Conservation (phyloP, 2,113 vertebrate genomes). For the Neotoma lepida region DNA sequence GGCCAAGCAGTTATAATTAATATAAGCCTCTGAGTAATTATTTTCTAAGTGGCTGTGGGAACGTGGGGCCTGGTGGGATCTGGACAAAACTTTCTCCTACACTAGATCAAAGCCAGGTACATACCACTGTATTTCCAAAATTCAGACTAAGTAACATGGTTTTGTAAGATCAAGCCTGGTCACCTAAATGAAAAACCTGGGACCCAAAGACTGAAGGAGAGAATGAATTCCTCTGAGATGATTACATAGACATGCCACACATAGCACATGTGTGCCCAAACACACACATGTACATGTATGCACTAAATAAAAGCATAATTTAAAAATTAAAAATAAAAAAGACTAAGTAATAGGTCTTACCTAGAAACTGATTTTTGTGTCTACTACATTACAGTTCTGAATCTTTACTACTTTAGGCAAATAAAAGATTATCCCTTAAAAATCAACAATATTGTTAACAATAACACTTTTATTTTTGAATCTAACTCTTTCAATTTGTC, state of each 20-base stretch:
- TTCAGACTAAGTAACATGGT: neutral
- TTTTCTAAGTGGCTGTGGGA: too few species aligned
- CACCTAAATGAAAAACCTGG: neutral
- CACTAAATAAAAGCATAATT: neutral
- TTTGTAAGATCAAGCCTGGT: neutral
- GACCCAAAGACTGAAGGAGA: neutral
- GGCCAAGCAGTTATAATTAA: too few species aligned
- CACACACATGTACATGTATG: neutral
- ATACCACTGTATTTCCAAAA: constrained; percentile 35
- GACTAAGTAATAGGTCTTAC: constrained; percentile 12
- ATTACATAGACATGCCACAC: neutral
- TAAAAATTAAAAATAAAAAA: neutral
- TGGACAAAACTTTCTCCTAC: too few species aligned
- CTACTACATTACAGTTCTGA: neutral
- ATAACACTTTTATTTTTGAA: constrained; percentile 18
- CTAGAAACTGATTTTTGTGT: constrained; percentile 53
- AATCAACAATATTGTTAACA: neutral
- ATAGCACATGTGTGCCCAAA: too few species aligned
- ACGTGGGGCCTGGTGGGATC: too few species aligned
- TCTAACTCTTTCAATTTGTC: neutral
- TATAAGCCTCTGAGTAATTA: too few species aligned
- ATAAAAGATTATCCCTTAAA: constrained; percentile 17
- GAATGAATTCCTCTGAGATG: neutral
- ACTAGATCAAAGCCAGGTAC: constrained; percentile 12
- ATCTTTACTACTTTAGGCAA: neutral